Conservation (phyloP, 2,113 vertebrate species). For the Alectura lathami region DNA sequence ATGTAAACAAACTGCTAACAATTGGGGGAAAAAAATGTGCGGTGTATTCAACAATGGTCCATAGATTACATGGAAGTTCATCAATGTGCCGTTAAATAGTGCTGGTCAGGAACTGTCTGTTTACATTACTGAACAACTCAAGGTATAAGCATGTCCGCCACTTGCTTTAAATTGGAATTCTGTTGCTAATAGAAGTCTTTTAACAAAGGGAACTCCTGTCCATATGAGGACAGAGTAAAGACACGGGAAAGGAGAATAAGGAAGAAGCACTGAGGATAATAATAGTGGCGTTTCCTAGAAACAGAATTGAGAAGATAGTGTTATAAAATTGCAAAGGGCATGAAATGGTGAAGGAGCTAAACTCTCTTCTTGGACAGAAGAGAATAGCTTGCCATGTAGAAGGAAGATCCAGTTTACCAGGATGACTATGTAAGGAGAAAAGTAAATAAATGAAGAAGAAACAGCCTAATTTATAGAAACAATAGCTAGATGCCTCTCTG, state of each 20-base stretch:
- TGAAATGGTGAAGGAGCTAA: background rate
- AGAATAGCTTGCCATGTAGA: background rate
- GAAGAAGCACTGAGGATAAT: background rate
- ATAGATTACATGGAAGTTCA: background rate
- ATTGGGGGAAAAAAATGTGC: background rate
- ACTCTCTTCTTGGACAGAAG: background rate
- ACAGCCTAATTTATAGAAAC: conserved; percentile 1
- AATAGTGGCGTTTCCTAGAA: background rate
- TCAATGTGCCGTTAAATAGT: background rate
- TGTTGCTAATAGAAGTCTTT: background rate
- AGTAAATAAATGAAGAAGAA: background rate
- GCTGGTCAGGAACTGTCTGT: background rate
- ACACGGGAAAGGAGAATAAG: background rate
- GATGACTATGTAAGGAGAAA: background rate
- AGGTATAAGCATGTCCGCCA: background rate
- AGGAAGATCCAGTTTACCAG: background rate
- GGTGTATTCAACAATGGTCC: background rate
- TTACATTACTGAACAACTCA: background rate
- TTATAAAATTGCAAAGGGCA: background rate
- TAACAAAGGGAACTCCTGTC: background rate
- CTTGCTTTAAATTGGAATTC: background rate
- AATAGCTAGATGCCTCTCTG: background rate
- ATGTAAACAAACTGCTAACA: background rate
- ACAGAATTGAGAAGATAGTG: background rate
- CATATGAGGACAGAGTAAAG: background rate